Percentiles rank a stretch among this genome's conserved stretches.
phyloP scores from a whole-genome alignment of 2,888 invertebrate species.

The Agriotes lineatus region DNA sequence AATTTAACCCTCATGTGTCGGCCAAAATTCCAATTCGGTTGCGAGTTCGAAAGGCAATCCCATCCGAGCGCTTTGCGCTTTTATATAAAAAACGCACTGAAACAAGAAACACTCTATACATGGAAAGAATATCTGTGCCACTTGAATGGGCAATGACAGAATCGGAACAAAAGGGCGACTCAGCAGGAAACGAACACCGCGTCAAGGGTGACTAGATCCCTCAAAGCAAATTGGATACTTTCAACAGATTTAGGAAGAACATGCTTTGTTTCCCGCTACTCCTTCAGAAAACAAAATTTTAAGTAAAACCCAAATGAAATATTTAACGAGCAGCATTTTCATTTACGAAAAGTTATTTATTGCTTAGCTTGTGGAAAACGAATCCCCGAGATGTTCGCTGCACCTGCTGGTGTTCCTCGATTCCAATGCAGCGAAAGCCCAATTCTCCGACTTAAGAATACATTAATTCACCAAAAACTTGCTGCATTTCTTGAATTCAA shows the following conservation, averaged over 20 bases:
- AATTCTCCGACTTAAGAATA: too few species aligned
- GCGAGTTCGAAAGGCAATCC: conserved; percentile 8
- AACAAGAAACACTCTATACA: conserved; percentile 32
- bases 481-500: too few species aligned
- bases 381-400: not conserved
- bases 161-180: conserved; percentile 32
- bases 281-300: conserved; percentile 21
- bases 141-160: conserved; percentile 34
- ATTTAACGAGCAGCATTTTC: conserved; percentile 11
- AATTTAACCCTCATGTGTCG: conserved; percentile 7
- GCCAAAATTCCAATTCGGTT: conserved; percentile 3
- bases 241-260: conserved; percentile 27
- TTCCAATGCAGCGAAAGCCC: too few species aligned
- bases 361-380: conserved; percentile 1
- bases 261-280: conserved; percentile 1
- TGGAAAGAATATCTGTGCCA: conserved; percentile 35
- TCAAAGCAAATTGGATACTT: conserved; percentile 37
- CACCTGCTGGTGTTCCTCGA: not conserved
- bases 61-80: conserved; percentile 9
- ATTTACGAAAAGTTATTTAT: conserved; percentile 12
- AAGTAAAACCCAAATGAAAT: conserved; percentile 13
- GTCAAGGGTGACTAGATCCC: conserved; percentile 22
- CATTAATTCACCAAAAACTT: too few species aligned
- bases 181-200: conserved; percentile 36
- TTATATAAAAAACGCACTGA: conserved; percentile 19